These are phyloP conservation scores for Tipula vernalis DNA, from an alignment of 2,888 invertebrate species.

Conservation along the genomic window DNA sequence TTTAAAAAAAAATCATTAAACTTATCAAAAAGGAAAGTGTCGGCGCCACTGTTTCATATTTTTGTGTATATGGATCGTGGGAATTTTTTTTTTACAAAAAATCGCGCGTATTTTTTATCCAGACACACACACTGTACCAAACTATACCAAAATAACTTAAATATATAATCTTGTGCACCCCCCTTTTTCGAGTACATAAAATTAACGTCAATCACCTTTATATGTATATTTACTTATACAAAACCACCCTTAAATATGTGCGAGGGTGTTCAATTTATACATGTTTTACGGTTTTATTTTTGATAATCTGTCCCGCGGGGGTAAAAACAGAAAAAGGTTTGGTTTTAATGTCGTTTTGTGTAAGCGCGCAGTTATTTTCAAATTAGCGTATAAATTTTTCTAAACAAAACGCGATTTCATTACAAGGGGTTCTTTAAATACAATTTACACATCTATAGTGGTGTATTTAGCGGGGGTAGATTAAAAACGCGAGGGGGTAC, in stretches of 20 bases:
- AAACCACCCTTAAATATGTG: background rate
- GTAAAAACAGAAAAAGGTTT: background rate
- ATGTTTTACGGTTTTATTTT: background rate
- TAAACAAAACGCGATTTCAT: background rate
- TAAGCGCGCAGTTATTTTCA: background rate
- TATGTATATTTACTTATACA: background rate
- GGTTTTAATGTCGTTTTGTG: background rate
- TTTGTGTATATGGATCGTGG: background rate
- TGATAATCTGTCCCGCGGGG: background rate
- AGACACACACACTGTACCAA: background rate
- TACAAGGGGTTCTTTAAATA: background rate
- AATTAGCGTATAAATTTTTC: background rate
- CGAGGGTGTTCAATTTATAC: background rate
- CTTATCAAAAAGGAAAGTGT: background rate
- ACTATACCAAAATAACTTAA: background rate
- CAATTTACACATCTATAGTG: background rate
- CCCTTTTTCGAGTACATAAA: background rate
- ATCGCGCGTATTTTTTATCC: background rate
- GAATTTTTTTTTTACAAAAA: background rate
- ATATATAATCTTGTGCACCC: background rate
- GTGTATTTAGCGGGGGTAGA: background rate
- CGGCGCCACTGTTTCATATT: background rate
- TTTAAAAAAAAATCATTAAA: background rate
- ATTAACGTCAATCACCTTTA: background rate
- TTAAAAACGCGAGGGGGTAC: background rate